Conservation (phyloP, 2,888 invertebrate species). For the Machimus rusticus region DNA sequence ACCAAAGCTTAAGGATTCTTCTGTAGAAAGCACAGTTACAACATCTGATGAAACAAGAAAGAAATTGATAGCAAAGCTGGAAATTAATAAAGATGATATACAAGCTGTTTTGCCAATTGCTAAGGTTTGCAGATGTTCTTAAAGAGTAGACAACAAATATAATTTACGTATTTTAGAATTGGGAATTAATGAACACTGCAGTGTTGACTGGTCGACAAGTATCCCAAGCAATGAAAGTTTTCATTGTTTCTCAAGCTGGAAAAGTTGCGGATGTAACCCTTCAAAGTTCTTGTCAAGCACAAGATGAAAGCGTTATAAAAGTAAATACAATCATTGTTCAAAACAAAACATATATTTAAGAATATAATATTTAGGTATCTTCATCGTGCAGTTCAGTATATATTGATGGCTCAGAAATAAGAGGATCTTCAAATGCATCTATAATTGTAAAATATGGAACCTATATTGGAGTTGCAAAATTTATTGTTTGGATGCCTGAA, state of each 20-base stretch:
- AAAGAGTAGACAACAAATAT: neutral
- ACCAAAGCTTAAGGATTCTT: slow-evolving; percentile 60
- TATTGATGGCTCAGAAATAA: slow-evolving; percentile 93
- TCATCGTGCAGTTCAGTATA: slow-evolving; percentile 96
- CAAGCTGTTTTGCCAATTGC: slow-evolving; percentile 93
- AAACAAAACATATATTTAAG: neutral
- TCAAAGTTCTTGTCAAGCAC: slow-evolving; percentile 93
- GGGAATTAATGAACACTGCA: slow-evolving; percentile 95
- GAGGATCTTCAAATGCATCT: slow-evolving; percentile 93
- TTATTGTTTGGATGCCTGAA: slow-evolving; percentile 97
- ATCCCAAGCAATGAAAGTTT: slow-evolving; percentile 93
- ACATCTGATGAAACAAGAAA: slow-evolving; percentile 64
- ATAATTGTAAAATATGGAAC: slow-evolving; percentile 93
- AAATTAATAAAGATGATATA: slow-evolving; percentile 92
- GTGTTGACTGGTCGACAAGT: slow-evolving; percentile 93
- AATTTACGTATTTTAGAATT: slow-evolving; percentile 70
- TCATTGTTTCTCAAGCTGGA: slow-evolving; percentile 93
- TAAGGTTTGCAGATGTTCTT: slow-evolving; percentile 67
- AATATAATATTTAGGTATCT: slow-evolving; percentile 74
- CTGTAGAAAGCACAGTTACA: slow-evolving; percentile 53
- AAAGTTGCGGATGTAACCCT: slow-evolving; percentile 94
- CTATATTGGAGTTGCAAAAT: slow-evolving; percentile 84
- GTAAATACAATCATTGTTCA: slow-evolving; percentile 64
- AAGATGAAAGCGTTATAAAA: slow-evolving; percentile 95
- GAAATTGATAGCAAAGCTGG: slow-evolving; percentile 82